Percentiles rank a stretch among this genome's conserved stretches.
Conservation (phyloP, 2,113 vertebrate genomes). For the Acanthisitta chloris region DNA sequence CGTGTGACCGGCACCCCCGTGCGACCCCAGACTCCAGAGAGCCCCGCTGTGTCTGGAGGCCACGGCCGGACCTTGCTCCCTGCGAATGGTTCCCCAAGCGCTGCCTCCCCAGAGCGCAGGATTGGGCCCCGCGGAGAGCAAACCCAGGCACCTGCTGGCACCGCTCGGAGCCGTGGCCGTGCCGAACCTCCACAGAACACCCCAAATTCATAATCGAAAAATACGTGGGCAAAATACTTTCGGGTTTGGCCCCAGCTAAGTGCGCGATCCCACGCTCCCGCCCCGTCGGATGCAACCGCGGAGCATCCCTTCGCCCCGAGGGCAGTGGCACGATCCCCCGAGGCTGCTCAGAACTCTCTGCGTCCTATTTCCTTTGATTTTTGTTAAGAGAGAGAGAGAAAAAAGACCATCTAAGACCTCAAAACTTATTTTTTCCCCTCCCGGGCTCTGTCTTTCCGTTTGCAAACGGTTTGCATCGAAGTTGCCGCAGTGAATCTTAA, state of each 20-base stretch:
- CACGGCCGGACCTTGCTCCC: neutral
- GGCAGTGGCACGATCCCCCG: neutral
- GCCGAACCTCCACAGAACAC: neutral
- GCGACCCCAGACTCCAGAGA: neutral
- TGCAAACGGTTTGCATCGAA: neutral
- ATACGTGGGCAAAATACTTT: fast-evolving
- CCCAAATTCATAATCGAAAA: neutral
- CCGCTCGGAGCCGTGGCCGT: neutral
- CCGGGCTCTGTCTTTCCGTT: neutral
- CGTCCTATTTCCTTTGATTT: fast-evolving
- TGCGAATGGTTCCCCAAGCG: neutral
- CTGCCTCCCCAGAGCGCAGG: neutral
- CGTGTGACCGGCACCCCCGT: neutral
- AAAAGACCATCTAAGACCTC: fast-evolving
- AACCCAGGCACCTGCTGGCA: neutral
- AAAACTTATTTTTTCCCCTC: too few species aligned
- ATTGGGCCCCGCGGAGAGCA: neutral
- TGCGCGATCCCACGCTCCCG: fast-evolving
- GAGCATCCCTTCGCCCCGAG: too few species aligned
- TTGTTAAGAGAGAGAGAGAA: neutral
- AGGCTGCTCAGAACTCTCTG: neutral
- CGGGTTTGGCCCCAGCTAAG: neutral
- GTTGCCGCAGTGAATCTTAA: neutral
- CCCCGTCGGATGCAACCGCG: neutral
- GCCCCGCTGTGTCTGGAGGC: neutral